These are phyloP conservation scores for Diplazon laetatorius DNA, from an alignment of 2,888 invertebrate genomes.

Conservation along the genomic window DNA sequence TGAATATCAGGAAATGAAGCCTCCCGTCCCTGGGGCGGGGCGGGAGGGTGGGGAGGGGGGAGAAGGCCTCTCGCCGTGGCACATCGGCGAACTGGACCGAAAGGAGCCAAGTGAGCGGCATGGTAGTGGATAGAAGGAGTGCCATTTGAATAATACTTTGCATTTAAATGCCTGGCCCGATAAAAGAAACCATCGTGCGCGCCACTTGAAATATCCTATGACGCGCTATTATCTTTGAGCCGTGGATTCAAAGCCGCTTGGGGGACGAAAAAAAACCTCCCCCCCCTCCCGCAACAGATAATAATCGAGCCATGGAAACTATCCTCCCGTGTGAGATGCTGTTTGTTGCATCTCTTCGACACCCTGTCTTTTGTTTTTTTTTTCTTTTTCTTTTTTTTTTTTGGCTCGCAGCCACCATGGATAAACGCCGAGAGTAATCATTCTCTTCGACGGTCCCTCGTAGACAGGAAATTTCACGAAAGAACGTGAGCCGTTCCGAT, in stretches of 20 bases:
- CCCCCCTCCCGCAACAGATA: background rate
- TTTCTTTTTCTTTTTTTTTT: background rate
- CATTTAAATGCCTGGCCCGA: conserved; percentile 80
- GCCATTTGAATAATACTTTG: conserved; percentile 82
- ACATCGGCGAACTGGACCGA: conserved; percentile 39
- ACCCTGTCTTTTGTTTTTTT: background rate
- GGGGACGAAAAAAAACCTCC: no score
- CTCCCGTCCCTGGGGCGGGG: conserved; percentile 73
- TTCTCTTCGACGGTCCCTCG: background rate
- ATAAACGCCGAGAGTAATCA: conserved; percentile 10
- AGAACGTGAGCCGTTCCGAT: background rate
- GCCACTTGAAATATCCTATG: conserved; percentile 81
- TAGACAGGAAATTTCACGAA: conserved; percentile 24
- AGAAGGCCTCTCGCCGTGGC: conserved; percentile 30
- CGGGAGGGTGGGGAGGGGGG: conserved; percentile 31
- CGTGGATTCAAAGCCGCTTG: conserved; percentile 55
- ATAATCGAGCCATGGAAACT: conserved; percentile 17
- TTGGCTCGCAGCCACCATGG: background rate
- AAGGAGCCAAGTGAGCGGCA: conserved; percentile 28
- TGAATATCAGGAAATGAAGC: conserved; percentile 82
- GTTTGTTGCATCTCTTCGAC: conserved; percentile 39
- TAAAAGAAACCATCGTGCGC: conserved; percentile 79
- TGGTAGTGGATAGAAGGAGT: conserved; percentile 61
- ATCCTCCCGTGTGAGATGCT: background rate
- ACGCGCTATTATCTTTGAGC: conserved; percentile 77